phyloP scores from a whole-genome alignment of 2,797 vertebrate species.

The Mastacembelus armatus region DNA sequence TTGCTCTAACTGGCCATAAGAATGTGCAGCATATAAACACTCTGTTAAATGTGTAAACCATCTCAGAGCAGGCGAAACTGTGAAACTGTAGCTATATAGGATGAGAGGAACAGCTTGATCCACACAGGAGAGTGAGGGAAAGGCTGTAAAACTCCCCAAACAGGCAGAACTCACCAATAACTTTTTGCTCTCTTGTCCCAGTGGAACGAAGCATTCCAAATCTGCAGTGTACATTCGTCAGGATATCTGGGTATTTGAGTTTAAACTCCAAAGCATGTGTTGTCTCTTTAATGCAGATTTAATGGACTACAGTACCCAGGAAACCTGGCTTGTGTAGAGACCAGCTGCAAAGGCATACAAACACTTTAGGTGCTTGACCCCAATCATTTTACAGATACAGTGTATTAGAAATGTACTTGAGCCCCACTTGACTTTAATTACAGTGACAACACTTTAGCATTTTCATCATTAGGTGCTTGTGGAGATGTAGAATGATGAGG shows the following conservation, averaged over 20 bases:
- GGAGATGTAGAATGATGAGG: background rate
- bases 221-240: background rate
- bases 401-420: slow-evolving; percentile 40
- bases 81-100: slow-evolving; percentile 18
- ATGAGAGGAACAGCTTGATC: slow-evolving; percentile 13
- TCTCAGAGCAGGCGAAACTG: slow-evolving; percentile 5
- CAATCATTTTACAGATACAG: background rate
- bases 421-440: slow-evolving; percentile 56
- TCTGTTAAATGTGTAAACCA: slow-evolving; percentile 66
- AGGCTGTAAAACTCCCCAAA: too few species aligned
- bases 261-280: background rate
- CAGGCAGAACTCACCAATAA: background rate
- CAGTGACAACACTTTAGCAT: slow-evolving; percentile 17
- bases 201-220: slow-evolving; percentile 13
- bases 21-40: slow-evolving; percentile 72
- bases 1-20: slow-evolving; percentile 57
- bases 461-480: slow-evolving; percentile 23
- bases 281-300: background rate
- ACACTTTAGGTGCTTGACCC: slow-evolving; percentile 39
- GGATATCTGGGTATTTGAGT: background rate
- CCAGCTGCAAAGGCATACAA: background rate
- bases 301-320: background rate
- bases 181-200: background rate
- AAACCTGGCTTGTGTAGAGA: background rate
- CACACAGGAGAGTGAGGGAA: background rate